A percentile compares a stretch with the other conserved stretches of the same genome.
These are phyloP conservation scores for Peromyscus maniculatus DNA, from an alignment of 2,113 vertebrate species.

Conservation along the genomic window DNA sequence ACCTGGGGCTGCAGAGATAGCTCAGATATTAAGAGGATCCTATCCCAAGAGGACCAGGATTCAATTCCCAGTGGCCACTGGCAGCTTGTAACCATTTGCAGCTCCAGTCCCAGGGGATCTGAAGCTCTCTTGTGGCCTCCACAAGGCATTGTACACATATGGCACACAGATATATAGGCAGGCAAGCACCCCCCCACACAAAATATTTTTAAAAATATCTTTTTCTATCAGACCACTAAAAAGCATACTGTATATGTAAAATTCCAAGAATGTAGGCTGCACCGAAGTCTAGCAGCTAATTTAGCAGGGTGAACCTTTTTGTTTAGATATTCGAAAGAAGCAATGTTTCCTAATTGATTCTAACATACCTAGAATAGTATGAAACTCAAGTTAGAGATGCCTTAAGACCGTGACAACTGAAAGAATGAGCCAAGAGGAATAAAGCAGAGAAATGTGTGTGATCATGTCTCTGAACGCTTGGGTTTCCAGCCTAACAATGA, in stretches of 20 bases:
- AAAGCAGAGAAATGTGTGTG: background rate
- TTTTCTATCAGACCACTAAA: conserved; percentile 8
- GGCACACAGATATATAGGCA: background rate
- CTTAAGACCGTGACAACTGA: background rate
- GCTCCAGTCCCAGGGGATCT: background rate
- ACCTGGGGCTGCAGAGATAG: background rate
- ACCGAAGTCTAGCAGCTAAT: conserved; percentile 8
- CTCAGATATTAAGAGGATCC: background rate
- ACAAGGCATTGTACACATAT: background rate
- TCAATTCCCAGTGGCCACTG: background rate
- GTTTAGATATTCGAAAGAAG: conserved; percentile 34
- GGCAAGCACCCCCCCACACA: background rate
- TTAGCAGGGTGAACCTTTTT: background rate
- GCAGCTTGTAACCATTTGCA: background rate
- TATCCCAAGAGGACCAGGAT: background rate
- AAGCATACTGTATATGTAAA: conserved; percentile 14
- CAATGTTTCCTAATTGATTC: background rate
- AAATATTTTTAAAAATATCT: background rate
- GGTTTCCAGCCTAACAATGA: background rate
- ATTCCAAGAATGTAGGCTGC: background rate
- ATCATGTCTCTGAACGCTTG: background rate
- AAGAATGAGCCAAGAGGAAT: background rate
- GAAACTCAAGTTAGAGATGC: background rate
- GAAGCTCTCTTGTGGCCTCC: background rate
- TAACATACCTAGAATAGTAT: background rate